Base-by-base conservation (phyloP, 2,113 vertebrate genomes). In the Cromileptes altivelis region DNA sequence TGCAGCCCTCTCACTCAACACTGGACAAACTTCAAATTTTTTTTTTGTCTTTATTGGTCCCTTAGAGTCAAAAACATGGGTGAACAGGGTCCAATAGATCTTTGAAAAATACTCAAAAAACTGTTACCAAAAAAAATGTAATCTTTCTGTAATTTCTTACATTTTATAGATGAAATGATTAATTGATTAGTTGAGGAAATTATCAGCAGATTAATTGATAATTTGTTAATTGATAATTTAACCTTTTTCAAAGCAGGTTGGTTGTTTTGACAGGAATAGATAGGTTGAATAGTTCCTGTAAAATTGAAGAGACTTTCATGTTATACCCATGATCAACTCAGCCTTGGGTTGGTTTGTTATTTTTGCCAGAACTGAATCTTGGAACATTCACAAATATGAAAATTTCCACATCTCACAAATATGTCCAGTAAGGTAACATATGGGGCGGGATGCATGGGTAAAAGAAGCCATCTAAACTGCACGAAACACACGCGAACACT, bases 401-500 rank as follows among this genome's bases (percentile, higher is more conserved):
- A 50, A 37, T 42, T 42, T 27, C 8, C 6, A 50, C 40, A 17
- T 60, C 21, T 3, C 15, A n/a, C 13, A 40, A 74, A 60, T 40
- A 57, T 33, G 8, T 57, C 23, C 18, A 25, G 45, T 40, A 23
- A 71, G 56, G 58, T 33, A 62, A 53, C 58, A 71, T 27, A 84
- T 73, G 50, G 33, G 27, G 21, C 0, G 0, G 23, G 57, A 47
- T 61, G 23, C 42, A 45, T 45, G 42, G 11, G 11, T 9, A 21
- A 49, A 25, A 56, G 56, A 33, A 25, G 15, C 68, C 27, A 49
- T 68, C 30, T 58, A 27, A 76, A 75, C 69, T 70, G 42, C 25
- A 68, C 68, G 62, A 60, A 75, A 75, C 68, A 30, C 78, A 80
- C 63, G 64, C 61, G 58, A 74, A 67, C 10, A 42, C 69, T 75